These are phyloP conservation scores for Scopus umbretta DNA, from an alignment of 2,113 vertebrate genomes.

Conservation along the genomic window DNA sequence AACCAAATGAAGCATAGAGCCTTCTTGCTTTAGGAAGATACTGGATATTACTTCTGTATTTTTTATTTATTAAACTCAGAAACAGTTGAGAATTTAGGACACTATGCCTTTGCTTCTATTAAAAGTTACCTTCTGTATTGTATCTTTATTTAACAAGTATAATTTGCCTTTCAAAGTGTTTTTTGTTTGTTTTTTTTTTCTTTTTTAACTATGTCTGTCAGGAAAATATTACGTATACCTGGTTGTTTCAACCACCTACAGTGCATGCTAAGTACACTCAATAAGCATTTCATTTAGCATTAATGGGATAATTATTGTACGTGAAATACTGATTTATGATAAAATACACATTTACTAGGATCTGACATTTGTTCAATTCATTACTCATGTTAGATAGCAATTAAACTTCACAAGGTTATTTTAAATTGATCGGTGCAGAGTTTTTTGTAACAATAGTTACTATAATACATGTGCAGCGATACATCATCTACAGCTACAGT, in stretches of 20 bases:
- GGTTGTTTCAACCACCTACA: background rate
- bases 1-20: background rate
- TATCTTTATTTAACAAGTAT: background rate
- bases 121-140: background rate
- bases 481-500: background rate
- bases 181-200: background rate
- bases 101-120: background rate
- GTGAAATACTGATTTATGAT: constrained; percentile 44
- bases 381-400: constrained; percentile 31
- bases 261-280: background rate
- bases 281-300: constrained; percentile 23
- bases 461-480: background rate
- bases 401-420: constrained; percentile 59
- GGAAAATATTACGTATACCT: background rate
- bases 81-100: background rate
- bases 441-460: background rate
- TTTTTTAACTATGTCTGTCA: background rate
- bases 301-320: constrained; percentile 50
- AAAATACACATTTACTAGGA: constrained; percentile 14
- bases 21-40: background rate
- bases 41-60: background rate
- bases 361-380: constrained; percentile 55
- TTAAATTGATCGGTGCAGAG: constrained; percentile 8
- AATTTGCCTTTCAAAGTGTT: background rate
- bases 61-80: background rate